A percentile compares a stretch with the other conserved stretches of the same genome.
phyloP scores from a whole-genome alignment of 2,888 invertebrate species.

The Trissolcus japonicus region DNA sequence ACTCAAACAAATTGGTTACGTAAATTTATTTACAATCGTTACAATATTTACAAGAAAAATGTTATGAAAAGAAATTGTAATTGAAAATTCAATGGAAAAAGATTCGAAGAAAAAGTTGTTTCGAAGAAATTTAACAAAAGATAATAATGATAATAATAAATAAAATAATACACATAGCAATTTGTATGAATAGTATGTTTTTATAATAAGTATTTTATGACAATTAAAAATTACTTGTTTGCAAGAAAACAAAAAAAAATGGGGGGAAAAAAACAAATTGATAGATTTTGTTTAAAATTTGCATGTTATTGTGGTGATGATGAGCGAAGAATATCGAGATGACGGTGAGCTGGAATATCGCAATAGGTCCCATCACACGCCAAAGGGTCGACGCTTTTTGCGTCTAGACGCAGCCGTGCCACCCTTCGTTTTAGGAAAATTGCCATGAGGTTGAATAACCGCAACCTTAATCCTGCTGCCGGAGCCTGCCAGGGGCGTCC shows the following conservation, averaged over 20 bases:
- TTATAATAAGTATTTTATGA: no score
- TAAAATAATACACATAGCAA: no score
- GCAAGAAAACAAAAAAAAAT: not conserved
- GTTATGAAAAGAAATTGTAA: no score
- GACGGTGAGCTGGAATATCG: conserved; percentile 34
- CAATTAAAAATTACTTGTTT: no score
- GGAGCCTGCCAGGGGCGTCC: conserved; percentile 35
- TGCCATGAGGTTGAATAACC: conserved; percentile 61
- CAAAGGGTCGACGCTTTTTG: conserved; percentile 59
- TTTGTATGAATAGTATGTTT: no score
- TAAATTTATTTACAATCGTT: no score
- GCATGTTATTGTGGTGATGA: conserved; percentile 38
- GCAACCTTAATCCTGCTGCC: conserved; percentile 43
- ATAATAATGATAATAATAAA: no score
- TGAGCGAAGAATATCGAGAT: conserved; percentile 3
- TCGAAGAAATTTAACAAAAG: no score
- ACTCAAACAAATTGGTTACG: no score
- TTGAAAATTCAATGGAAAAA: no score
- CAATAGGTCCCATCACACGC: conserved; percentile 34
- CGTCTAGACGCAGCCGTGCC: conserved; percentile 62
- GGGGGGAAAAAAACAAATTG: not conserved
- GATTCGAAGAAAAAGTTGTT: no score
- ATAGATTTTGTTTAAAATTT: not conserved
- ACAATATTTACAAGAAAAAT: no score
- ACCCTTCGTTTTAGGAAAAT: conserved; percentile 60